These are phyloP conservation scores for Hirudo medicinalis DNA, from an alignment of 1,140 invertebrate species.

Conservation along the genomic window DNA sequence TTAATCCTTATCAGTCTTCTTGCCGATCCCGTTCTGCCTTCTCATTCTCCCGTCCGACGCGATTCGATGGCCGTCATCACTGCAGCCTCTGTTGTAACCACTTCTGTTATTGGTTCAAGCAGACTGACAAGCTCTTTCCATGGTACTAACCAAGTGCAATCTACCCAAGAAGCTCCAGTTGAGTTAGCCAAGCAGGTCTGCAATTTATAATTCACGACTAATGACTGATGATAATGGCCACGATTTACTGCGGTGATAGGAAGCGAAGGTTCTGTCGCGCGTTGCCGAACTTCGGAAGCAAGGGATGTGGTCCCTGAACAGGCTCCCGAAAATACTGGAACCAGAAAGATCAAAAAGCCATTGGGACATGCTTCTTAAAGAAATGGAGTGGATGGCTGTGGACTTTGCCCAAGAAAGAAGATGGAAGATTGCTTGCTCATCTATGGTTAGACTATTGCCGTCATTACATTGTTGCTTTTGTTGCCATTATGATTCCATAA, in stretches of 20 bases:
- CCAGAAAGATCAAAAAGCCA: slow-evolving; percentile 78
- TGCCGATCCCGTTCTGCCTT: too few species aligned
- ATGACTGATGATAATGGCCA: too few species aligned
- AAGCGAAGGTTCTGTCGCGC: slow-evolving; percentile 82
- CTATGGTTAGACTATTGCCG: background rate
- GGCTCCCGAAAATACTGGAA: slow-evolving; percentile 81
- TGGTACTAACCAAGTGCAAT: background rate
- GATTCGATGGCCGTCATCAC: too few species aligned
- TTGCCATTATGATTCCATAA: too few species aligned
- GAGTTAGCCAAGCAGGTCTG: slow-evolving; percentile 69
- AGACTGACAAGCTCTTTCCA: too few species aligned
- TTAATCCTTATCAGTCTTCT: too few species aligned
- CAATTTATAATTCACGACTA: background rate
- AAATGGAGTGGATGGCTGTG: slow-evolving; percentile 93
- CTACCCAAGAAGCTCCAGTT: slow-evolving; percentile 61
- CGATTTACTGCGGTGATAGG: slow-evolving; percentile 33
- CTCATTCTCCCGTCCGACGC: too few species aligned
- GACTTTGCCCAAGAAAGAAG: slow-evolving; percentile 94
- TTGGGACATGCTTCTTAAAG: slow-evolving; percentile 95
- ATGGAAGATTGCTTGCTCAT: slow-evolving; percentile 83
- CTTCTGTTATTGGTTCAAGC: too few species aligned
- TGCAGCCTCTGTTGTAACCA: too few species aligned
- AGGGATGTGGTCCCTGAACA: slow-evolving; percentile 79
- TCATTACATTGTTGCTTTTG: too few species aligned
- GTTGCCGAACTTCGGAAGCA: slow-evolving; percentile 62